Conservation (phyloP, 2,888 invertebrate genomes). For the Anthrax anthrax region DNA sequence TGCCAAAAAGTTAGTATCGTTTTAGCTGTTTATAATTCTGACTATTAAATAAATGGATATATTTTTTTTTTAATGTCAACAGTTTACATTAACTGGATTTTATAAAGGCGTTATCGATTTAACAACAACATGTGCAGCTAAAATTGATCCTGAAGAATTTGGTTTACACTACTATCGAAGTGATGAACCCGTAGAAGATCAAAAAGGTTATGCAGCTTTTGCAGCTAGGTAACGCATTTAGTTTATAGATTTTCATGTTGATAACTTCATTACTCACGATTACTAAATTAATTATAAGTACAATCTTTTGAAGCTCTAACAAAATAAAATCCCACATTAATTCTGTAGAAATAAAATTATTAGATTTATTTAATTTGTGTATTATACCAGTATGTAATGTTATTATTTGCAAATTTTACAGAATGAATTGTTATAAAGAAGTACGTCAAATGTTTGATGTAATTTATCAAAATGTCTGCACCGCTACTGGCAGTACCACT, state of each 20-base stretch:
- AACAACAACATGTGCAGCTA: conserved; percentile 67
- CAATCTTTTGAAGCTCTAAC: too few species aligned
- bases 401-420: conserved; percentile 31
- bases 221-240: conserved; percentile 40
- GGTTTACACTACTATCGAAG: conserved; percentile 79
- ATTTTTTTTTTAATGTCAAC: not conserved
- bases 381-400: too few species aligned
- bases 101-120: conserved; percentile 83
- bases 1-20: conserved; percentile 58
- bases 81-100: conserved; percentile 60
- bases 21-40: not conserved
- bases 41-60: not conserved
- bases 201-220: conserved; percentile 64
- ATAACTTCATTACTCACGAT: not conserved
- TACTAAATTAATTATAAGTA: too few species aligned
- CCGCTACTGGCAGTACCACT: conserved; percentile 6
- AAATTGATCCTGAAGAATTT: conserved; percentile 77
- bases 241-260: not conserved
- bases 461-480: conserved; percentile 24
- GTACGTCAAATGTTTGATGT: conserved; percentile 63
- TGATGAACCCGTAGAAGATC: conserved; percentile 67
- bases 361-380: too few species aligned
- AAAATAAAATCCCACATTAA: not conserved
- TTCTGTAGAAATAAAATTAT: too few species aligned
- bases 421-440: conserved; percentile 81